phyloP scores from a whole-genome alignment of 2,888 invertebrate species.

The Eristalinus sepulchralis region DNA sequence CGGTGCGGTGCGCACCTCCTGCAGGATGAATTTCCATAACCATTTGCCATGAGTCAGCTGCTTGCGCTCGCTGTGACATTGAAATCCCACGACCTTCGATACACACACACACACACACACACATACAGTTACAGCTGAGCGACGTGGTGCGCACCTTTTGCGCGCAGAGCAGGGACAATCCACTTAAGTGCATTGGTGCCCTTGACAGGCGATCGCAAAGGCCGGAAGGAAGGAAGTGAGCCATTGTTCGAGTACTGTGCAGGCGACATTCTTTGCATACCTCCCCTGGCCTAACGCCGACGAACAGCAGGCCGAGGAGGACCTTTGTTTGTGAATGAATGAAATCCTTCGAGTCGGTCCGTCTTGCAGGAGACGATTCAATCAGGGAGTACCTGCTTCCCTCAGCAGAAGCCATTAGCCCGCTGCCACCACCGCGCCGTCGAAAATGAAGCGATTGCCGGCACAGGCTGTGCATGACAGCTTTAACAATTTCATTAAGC shows the following conservation, averaged over 20 bases:
- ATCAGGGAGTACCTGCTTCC: background rate
- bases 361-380: conserved; percentile 23
- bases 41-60: conserved; percentile 59
- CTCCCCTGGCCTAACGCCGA: background rate
- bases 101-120: background rate
- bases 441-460: background rate
- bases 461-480: conserved; percentile 18
- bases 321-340: background rate
- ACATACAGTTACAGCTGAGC: background rate
- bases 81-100: conserved; percentile 61
- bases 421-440: background rate
- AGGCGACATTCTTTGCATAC: conserved; percentile 34
- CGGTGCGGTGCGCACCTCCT: conserved; percentile 33
- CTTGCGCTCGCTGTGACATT: conserved; percentile 60
- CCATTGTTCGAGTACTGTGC: conserved; percentile 30
- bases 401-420: conserved; percentile 8
- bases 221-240: conserved; percentile 35
- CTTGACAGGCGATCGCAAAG: conserved; percentile 20
- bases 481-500: conserved; percentile 48
- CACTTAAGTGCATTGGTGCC: conserved; percentile 32
- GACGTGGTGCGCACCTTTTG: conserved; percentile 56
- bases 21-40: conserved; percentile 57
- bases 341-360: background rate
- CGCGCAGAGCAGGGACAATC: conserved; percentile 22
- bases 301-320: background rate